These are phyloP conservation scores for Esperia sulphurella DNA, from an alignment of 2,888 invertebrate species.

Conservation along the genomic window DNA sequence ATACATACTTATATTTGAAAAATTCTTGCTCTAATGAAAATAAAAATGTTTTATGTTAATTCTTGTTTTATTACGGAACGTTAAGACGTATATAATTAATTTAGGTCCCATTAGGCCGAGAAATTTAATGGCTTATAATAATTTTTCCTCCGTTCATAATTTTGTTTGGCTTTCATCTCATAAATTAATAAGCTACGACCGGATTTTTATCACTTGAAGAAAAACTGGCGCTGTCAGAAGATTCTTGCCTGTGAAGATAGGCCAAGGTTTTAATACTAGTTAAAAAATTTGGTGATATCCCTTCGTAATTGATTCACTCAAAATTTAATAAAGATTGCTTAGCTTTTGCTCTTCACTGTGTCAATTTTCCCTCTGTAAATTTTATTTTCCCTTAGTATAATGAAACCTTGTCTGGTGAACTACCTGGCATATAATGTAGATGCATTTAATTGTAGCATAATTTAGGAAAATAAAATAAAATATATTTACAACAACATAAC, in stretches of 20 bases:
- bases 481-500: no score
- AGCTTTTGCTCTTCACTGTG: no score
- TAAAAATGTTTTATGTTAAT: not conserved
- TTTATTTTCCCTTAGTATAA: no score
- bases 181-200: not conserved
- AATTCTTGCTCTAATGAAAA: not conserved
- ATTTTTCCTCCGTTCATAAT: slow-evolving; percentile 1
- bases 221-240: no score
- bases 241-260: not conserved
- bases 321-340: no score
- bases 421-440: no score
- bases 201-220: no score
- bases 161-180: not conserved
- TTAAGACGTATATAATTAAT: slow-evolving; percentile 4
- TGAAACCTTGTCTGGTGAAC: no score
- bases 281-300: no score
- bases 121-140: slow-evolving; percentile 1
- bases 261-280: not conserved
- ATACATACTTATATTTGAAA: not conserved
- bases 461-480: no score
- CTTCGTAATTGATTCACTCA: no score
- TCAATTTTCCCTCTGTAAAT: no score
- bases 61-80: slow-evolving; percentile 1
- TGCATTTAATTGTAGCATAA: not conserved
- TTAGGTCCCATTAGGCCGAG: slow-evolving; percentile 5